Evolutionary conservation across 2,888 invertebrate species (phyloP), one percentile per base, ranked within the genome.

Genomic region (Gordius sp.): DNA sequence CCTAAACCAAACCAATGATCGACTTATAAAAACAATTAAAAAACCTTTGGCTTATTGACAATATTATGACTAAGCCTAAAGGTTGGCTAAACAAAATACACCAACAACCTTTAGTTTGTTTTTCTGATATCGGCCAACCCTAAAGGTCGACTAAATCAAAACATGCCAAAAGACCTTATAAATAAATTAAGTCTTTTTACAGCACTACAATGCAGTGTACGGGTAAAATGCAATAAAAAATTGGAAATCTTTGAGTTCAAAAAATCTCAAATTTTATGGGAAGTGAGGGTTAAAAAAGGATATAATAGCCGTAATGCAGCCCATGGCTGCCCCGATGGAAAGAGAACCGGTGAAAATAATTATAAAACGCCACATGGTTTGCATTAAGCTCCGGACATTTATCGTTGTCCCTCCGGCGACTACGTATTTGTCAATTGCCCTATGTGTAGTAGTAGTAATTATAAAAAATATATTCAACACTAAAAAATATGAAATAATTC

Each of bases 331-430:
- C 24, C 97, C 97, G 62, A 97, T 86, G 33, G 83, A 83, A 59
- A 93, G 89, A 1, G 93, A 97, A 2, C 87, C 89, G 72, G 97
- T 87, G 69, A 97, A 99, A 84, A 93, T 91, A 61, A 85, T 73
- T 68, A 84, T 85, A 70, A 97, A 93, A 20, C 73, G 68, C 63
- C 81, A 80, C 41, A 91, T 76, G 1, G 86, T 85, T 58, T 83
- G 78, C 52, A 86, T 74, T 60, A 61, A 27, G 23, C 26, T 20
- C 16, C 2, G 4, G 47, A 47, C 8, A 20, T 47, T 47, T 8
- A 47, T 47, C 16, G 8, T 47, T 4, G 47, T 4, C 20, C 47
- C 47, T 8, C 47, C 47, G 23, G 4, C 20, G n/a, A 13, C 47
- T n/a, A 47, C 47, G 47, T 47, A 47, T 47, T 47, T 47, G 20